Percentiles rank a stretch among this genome's conserved stretches.
Conservation (phyloP, 2,113 vertebrate genomes). For the Corydoras sp. region DNA sequence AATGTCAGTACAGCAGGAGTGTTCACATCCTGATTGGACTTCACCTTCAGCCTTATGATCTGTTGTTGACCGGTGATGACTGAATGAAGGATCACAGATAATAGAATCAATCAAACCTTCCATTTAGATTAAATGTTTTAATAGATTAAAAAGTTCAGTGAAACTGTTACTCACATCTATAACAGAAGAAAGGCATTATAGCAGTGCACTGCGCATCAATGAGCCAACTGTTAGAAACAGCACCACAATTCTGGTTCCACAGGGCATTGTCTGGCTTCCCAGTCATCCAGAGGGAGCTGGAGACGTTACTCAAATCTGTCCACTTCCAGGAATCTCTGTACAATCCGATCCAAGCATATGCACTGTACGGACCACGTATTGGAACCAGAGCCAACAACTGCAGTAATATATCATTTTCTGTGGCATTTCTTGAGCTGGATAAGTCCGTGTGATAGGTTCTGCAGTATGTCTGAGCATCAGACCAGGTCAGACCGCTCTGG, state of each 20-base stretch:
- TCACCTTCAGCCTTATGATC: not conserved
- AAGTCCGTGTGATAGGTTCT: slow-evolving; percentile 17
- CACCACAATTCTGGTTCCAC: not conserved
- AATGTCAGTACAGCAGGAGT: not conserved
- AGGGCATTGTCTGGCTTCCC: not conserved
- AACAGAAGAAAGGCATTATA: not conserved
- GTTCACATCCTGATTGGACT: not conserved
- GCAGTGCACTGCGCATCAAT: not conserved
- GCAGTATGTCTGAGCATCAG: slow-evolving; percentile 12
- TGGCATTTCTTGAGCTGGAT: not conserved
- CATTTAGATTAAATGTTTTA: too few species aligned
- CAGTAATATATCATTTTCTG: not conserved
- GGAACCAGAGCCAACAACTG: not conserved
- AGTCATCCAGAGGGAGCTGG: not conserved
- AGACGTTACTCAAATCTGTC: slow-evolving; percentile 13
- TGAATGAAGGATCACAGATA: not conserved
- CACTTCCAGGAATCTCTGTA: slow-evolving; percentile 27
- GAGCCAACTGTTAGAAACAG: not conserved
- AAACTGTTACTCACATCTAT: not conserved
- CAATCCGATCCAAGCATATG: slow-evolving; percentile 12
- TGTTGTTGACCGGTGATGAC: not conserved
- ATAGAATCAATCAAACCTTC: not conserved
- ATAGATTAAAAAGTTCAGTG: not conserved
- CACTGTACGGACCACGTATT: accelerated
- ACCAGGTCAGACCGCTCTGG: not conserved